Evolutionary conservation across 2,113 vertebrate species (phyloP).

Genomic region (Indicator maculatus): DNA sequence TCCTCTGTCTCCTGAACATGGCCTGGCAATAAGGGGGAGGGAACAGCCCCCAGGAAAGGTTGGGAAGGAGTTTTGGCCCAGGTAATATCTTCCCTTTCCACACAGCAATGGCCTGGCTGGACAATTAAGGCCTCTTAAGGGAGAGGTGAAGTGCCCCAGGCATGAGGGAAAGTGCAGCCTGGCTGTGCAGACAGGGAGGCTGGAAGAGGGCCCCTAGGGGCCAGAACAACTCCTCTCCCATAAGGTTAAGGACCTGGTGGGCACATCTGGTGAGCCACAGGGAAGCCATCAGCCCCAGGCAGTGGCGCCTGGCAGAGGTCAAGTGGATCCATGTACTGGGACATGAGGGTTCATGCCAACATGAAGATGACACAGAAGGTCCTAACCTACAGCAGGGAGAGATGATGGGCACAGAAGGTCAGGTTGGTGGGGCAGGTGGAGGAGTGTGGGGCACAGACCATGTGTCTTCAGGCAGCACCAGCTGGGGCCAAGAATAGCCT

Average conservation of each 20-base stretch:
- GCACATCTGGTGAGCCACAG: too few species aligned
- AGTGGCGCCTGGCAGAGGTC: too few species aligned
- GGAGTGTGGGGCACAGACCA: fast-evolving
- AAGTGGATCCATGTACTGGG: too few species aligned
- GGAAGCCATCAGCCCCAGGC: too few species aligned
- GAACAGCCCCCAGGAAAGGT: background rate
- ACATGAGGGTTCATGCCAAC: too few species aligned
- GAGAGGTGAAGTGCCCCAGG: fast-evolving
- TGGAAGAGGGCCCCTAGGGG: background rate
- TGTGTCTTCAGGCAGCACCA: background rate
- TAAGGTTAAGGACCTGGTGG: background rate
- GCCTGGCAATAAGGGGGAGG: too few species aligned
- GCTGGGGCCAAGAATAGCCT: background rate
- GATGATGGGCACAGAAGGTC: background rate
- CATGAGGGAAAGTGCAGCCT: background rate
- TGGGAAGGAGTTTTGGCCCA: background rate
- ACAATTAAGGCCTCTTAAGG: background rate
- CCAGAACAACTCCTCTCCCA: background rate
- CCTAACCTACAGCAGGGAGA: too few species aligned
- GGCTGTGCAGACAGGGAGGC: fast-evolving
- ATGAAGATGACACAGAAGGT: too few species aligned
- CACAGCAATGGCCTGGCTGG: fast-evolving
- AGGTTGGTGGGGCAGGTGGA: background rate
- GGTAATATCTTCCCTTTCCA: too few species aligned
- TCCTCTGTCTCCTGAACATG: background rate